These are phyloP conservation scores for Pipistrellus nathusii DNA, from an alignment of 2,797 vertebrate species.

Conservation along the genomic window DNA sequence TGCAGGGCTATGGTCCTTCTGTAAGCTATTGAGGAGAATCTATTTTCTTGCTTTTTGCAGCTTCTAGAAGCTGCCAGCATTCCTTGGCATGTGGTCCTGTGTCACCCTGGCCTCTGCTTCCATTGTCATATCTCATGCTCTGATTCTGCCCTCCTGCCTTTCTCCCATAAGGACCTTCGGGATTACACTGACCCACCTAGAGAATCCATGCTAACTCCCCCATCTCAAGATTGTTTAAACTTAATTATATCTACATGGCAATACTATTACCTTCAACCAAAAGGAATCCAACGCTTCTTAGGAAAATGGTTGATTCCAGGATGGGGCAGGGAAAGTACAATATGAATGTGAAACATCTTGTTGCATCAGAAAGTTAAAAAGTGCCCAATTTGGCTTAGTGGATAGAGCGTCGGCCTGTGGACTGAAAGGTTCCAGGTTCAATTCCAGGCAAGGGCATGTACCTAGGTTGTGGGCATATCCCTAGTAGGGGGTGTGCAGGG, in stretches of 20 bases:
- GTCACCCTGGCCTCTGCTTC: neutral
- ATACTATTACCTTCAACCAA: neutral
- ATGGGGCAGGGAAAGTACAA: neutral
- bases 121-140: neutral
- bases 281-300: neutral
- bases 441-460: no score
- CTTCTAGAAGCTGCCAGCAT: neutral
- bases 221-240: neutral
- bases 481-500: no score
- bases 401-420: no score
- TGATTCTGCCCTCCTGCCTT: neutral
- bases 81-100: neutral
- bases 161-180: neutral
- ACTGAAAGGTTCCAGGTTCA: no score
- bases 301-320: neutral
- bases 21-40: neutral
- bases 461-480: no score
- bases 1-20: neutral
- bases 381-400: no score
- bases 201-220: neutral
- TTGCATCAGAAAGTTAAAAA: neutral
- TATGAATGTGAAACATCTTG: neutral
- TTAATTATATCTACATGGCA: neutral
- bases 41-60: neutral
- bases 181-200: neutral